Evolutionary conservation across 2,888 invertebrate genomes (phyloP).

Genomic region (Parnassius glacialis): DNA sequence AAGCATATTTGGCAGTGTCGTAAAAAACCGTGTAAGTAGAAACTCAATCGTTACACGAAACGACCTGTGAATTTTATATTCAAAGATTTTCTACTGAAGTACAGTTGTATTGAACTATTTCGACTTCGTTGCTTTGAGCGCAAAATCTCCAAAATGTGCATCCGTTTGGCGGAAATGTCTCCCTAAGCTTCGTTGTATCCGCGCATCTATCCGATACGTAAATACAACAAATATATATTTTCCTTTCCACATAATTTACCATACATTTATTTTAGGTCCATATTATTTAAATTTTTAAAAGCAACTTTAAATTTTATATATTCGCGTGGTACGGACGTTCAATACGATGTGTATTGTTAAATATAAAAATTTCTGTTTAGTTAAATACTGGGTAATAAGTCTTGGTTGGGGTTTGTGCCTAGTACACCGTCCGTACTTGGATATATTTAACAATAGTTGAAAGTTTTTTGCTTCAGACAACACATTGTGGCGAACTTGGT

Average conservation of each 20-base stretch:
- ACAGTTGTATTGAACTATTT: conserved; percentile 58
- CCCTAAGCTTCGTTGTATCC: conserved; percentile 61
- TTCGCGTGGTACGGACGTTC: too few species aligned
- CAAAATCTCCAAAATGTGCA: conserved; percentile 74
- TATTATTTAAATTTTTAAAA: neutral
- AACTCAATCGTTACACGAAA: conserved; percentile 28
- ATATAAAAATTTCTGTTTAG: too few species aligned
- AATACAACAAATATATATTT: conserved; percentile 36
- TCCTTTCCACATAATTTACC: conserved; percentile 22
- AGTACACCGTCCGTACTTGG: too few species aligned
- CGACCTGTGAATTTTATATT: conserved; percentile 53
- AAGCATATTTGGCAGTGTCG: too few species aligned
- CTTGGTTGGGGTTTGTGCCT: too few species aligned
- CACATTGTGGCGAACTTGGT: too few species aligned
- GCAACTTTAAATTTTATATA: too few species aligned
- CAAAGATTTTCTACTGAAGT: conserved; percentile 42
- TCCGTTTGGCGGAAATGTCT: conserved; percentile 65
- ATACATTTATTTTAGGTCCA: conserved; percentile 3
- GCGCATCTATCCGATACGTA: conserved; percentile 63
- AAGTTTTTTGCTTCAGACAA: too few species aligned
- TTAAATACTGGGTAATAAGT: too few species aligned
- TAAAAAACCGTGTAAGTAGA: too few species aligned
- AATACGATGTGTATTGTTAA: too few species aligned
- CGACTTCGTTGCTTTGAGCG: conserved; percentile 53
- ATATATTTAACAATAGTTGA: too few species aligned